Base-by-base conservation (phyloP, 2,797 vertebrate species). In the Melanotaenia nigrans region DNA sequence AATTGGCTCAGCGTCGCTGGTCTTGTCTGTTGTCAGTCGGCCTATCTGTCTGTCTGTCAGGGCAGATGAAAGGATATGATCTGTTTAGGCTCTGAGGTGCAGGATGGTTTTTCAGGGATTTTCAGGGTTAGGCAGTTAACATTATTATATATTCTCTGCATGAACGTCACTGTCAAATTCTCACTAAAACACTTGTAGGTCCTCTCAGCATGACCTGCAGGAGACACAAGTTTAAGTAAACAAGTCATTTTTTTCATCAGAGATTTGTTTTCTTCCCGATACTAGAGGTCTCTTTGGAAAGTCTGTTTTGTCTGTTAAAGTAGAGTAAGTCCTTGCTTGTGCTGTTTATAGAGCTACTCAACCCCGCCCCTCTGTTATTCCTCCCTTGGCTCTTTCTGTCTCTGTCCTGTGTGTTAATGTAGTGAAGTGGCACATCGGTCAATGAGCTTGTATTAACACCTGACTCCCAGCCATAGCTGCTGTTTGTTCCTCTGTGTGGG, bases 361-460 rank as follows among this genome's bases (percentile, higher is more conserved):
- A 32, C 61, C 70, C 68, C 68, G 63, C 63, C 72, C 54, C 28
- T 61, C 61, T 16, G 73, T 77, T 76, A 71, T 70, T 74, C 66
- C 78, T 82, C 75, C 63, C 67, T 65, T 56, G 61, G 42, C 80
- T 82, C 73, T 77, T 67, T 78, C 70, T 74, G 59, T 69, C 69
- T 83, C 77, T 65, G 73, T 62, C 61, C 79, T 84, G 81, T 86
- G 84, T 90, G 89, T 94, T 94, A 92, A 94, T 93, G 89, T 90
- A 92, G 90, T 92, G 89, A 92, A 93, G 91, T 92, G 87, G 87
- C 84, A 79, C 77, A 82, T 84, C 79, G 79, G 91, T 95, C 93
- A 94, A 92, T 93, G 92, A 92, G 87, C 90, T 90, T 89, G 89
- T 93, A 93, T 94, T 94, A 94, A 93, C 93, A 94, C 91, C 91